Evolutionary conservation across 2,888 invertebrate species (phyloP), one percentile per base, ranked within the genome.

Genomic region (Zonitis immaculata): DNA sequence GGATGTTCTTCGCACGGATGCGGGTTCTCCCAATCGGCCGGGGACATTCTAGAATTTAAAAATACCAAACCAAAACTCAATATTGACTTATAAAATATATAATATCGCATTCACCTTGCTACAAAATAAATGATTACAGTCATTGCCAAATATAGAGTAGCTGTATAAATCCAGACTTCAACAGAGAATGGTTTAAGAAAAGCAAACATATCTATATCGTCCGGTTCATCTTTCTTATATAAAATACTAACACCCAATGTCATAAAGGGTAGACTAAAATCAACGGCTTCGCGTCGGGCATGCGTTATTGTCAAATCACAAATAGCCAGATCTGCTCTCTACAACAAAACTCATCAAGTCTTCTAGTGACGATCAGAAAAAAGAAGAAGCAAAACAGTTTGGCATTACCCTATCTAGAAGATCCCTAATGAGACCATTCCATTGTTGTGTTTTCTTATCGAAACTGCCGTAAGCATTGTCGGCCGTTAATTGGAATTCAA

Each of bases 231-330:
- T 68, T 89, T 89, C 66, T 87, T 86, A 76, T 88, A 92, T 56
- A 95, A 75, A 70, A 96, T 95, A 65, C 92, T 91, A 59, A 95
- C 22, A 51, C 70, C 93, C 60, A 98, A 78, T 66, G 92, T 95
- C 93, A 99, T 96, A 76, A 97, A 99, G 0, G 98, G 98, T 77
- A 94, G 92, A 3, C 95, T 94, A 73, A 96, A 96, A 74, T 95
- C 95, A n/a, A 94, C 92, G 25, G 84, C 86, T 60, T 87, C 85
- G 64, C 95, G 85, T 49, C 98, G 80, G 51, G 89, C 85, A 71
- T 91, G 93, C 5, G 94, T 98, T 56, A 98, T 96, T 1, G 98
- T 97, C 62, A 99, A 78, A 71, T 98, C 96, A 65, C 95, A 96
- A 55, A 98, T 89, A 0, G 94, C 97, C 63, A 99, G 82, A 73